Evolutionary conservation across 1,140 invertebrate genomes (phyloP).

Genomic region (Macrocentrus cingulum): DNA sequence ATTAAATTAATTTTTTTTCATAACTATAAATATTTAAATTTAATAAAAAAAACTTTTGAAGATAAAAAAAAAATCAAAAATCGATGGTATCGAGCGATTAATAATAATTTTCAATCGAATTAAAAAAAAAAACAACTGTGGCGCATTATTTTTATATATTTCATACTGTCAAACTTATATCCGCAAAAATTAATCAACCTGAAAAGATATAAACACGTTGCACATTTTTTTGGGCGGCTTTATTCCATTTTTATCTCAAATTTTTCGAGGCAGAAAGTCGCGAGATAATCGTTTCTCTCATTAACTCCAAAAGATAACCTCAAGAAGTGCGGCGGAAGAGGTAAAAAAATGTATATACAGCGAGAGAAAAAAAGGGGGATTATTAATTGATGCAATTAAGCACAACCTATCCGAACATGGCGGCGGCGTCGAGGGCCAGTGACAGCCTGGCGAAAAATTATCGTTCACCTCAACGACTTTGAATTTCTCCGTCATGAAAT

Average conservation of each 20-base stretch:
- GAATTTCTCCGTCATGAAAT: not conserved
- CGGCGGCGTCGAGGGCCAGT: not conserved
- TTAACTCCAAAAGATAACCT: not conserved
- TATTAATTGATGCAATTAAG: constrained; percentile 7
- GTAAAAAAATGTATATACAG: not conserved
- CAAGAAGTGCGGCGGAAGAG: not conserved
- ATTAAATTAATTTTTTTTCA: too few species aligned
- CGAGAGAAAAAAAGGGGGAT: not conserved
- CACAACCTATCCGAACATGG: not conserved
- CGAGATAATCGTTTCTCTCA: not conserved
- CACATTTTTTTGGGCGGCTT: not conserved
- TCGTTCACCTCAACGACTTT: not conserved
- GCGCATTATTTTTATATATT: too few species aligned
- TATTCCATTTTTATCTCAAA: too few species aligned
- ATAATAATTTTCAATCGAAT: too few species aligned
- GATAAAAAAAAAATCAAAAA: too few species aligned
- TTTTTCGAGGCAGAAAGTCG: not conserved
- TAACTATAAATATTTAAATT: too few species aligned
- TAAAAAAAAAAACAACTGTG: too few species aligned
- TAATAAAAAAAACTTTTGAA: too few species aligned
- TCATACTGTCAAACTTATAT: too few species aligned
- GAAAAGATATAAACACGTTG: too few species aligned
- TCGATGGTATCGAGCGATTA: too few species aligned
- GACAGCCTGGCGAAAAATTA: constrained; percentile 1
- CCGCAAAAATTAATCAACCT: too few species aligned